Percentiles rank a stretch among this genome's conserved stretches.
Evolutionary conservation across 2,888 invertebrate species (phyloP).

Genomic region (Cephus pulcher): DNA sequence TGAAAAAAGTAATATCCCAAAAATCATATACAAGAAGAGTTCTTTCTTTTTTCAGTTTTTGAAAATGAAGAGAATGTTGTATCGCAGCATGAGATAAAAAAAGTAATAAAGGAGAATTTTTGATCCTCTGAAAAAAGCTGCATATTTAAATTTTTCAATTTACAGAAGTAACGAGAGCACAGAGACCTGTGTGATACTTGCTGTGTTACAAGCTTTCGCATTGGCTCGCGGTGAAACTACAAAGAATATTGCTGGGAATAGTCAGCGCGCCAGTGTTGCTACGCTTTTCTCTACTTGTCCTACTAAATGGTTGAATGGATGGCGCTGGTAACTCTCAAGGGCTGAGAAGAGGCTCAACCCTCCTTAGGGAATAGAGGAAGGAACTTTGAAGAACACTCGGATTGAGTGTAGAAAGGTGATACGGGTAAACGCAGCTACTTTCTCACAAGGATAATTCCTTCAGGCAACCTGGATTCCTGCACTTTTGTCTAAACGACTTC

Average conservation of each 20-base stretch:
- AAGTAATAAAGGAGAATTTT: not conserved
- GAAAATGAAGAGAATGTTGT: not conserved
- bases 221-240: not conserved
- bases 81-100: not conserved
- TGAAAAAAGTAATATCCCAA: not conserved
- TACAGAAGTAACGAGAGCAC: not conserved
- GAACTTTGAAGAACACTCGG: constrained; percentile 19
- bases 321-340: constrained; percentile 16
- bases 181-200: not conserved
- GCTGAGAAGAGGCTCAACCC: constrained; percentile 13
- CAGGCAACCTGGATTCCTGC: not conserved
- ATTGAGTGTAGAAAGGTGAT: constrained; percentile 13
- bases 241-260: not conserved
- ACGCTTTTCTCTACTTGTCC: constrained; percentile 4
- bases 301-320: constrained; percentile 22
- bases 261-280: not conserved
- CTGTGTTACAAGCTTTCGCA: not conserved
- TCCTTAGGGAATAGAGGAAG: constrained; percentile 1
- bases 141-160: not conserved
- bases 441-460: not conserved
- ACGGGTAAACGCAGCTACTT: constrained; percentile 11
- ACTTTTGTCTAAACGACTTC: not conserved
- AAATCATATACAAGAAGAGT: not conserved
- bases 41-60: not conserved
- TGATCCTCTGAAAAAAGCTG: not conserved